phyloP scores from a whole-genome alignment of 2,797 vertebrate species.

The Aerospiza tachiro region DNA sequence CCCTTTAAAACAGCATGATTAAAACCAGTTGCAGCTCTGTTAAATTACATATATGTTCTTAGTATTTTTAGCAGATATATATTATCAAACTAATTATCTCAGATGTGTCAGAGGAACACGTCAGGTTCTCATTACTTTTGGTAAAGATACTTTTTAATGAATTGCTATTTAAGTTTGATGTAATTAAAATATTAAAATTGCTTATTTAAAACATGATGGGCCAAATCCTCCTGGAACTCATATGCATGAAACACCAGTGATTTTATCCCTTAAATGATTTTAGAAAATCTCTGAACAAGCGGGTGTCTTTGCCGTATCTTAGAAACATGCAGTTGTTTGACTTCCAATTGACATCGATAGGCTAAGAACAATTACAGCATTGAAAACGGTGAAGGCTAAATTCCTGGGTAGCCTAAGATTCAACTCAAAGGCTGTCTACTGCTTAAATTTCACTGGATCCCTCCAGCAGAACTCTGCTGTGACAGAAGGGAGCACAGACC shows the following conservation, averaged over 20 bases:
- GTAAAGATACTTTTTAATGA: background rate
- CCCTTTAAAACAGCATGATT: constrained; percentile 43
- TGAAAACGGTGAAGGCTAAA: background rate
- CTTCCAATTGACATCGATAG: background rate
- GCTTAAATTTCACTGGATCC: background rate
- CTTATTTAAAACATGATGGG: background rate
- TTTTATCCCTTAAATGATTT: background rate
- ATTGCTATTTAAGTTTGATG: background rate
- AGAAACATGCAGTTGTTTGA: background rate
- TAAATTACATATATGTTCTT: constrained; percentile 43
- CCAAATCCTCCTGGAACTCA: background rate
- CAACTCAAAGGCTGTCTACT: background rate
- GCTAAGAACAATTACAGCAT: background rate
- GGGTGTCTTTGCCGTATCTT: background rate
- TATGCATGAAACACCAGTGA: background rate
- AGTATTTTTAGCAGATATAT: constrained; percentile 26
- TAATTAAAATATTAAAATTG: constrained; percentile 26
- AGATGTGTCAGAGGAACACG: constrained; percentile 28
- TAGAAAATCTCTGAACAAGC: background rate
- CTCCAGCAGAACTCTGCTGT: background rate
- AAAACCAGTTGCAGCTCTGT: constrained; percentile 3
- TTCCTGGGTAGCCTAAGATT: background rate
- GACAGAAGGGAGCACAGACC: background rate
- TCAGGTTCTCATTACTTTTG: constrained; percentile 9
- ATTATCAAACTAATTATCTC: constrained; percentile 47